Base-by-base conservation (phyloP, 2,113 vertebrate species). In the Phainopepla nitens region DNA sequence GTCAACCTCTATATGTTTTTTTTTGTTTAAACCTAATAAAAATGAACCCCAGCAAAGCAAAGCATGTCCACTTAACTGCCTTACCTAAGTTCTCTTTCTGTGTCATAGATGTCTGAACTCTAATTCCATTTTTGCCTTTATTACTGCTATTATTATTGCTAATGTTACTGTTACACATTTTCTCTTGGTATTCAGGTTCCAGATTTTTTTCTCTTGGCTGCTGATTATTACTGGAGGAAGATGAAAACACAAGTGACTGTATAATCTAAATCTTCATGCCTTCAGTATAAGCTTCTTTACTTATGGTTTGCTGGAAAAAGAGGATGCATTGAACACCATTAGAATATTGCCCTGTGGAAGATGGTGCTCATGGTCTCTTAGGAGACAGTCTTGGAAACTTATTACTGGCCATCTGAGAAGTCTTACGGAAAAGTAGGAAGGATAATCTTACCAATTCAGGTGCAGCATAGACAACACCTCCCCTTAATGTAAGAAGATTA, bases 341-440 rank as follows among this genome's bases (percentile, higher is more conserved):
- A 45, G 72, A 69, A 31, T 57, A 24, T 19, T 68, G n/a, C 13
- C 20, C 58, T 54, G 22, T 1, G 3, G 35, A 76, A 69, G 13
- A 60, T 0, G 0, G 9, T 62, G 27, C 21, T 33, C 50, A 56
- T 4, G 33, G 53, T 35, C 8, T 82, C 9, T 56, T 10, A 33
- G 19, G 11, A 83, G 7, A 42, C 27, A 68, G 9, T 9, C 14
- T 8, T 51, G 31, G 53, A 33, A 57, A 36, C 12, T 76, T 77
- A 65, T 57, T 47, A 33, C 33, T 53, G 29, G 7, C 6, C 18
- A n/a, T 39, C 21, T 64, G 10, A 49, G 44, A 80, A 80, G 24
- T 72, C 21, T 72, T 4, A 9, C 13, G 1, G 2, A 60, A 86
- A 60, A 65, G 10, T 0, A 61, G 7, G 13, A 77, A 47, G 27